These are phyloP conservation scores for Lepidonotus clava DNA, from an alignment of 2,888 invertebrate genomes.

Conservation along the genomic window DNA sequence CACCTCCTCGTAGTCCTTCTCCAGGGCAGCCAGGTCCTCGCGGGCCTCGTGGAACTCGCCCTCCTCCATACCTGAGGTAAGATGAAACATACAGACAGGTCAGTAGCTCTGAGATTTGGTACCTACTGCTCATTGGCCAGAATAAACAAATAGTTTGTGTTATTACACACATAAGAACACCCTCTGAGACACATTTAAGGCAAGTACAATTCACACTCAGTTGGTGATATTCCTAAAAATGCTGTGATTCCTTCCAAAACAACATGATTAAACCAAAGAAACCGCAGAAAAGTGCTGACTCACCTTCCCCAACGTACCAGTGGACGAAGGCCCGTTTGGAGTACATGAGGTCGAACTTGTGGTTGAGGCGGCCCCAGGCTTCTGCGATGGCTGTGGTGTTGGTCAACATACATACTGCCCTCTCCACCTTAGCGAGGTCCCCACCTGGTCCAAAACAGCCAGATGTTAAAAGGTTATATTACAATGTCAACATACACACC, in stretches of 20 bases:
- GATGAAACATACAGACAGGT: no score
- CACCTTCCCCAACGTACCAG: slow-evolving; percentile 82
- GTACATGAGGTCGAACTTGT: slow-evolving; percentile 76
- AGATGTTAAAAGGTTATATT: no score
- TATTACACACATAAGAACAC: no score
- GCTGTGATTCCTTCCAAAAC: not conserved
- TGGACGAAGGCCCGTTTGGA: slow-evolving; percentile 75
- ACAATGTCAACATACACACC: slow-evolving; percentile 81
- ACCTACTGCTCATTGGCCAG: no score
- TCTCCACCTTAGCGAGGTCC: slow-evolving; percentile 85
- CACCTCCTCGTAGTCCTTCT: slow-evolving; percentile 49
- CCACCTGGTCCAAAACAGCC: slow-evolving; percentile 83
- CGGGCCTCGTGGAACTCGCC: slow-evolving; percentile 47
- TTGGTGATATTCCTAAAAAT: not conserved
- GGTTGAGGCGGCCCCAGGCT: slow-evolving; percentile 78
- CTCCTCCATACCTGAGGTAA: slow-evolving; percentile 40
- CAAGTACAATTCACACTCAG: not conserved
- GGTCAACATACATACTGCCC: slow-evolving; percentile 81
- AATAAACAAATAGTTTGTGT: no score
- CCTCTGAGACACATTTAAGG: no score
- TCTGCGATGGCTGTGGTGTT: slow-evolving; percentile 82
- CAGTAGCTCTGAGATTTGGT: no score
- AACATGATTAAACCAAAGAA: not conserved
- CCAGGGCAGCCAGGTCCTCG: slow-evolving; percentile 44
- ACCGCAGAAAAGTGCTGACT: slow-evolving; percentile 60